Evolutionary conservation across 2,888 invertebrate species (phyloP).

Genomic region (Rhimphoctona megacephalus): DNA sequence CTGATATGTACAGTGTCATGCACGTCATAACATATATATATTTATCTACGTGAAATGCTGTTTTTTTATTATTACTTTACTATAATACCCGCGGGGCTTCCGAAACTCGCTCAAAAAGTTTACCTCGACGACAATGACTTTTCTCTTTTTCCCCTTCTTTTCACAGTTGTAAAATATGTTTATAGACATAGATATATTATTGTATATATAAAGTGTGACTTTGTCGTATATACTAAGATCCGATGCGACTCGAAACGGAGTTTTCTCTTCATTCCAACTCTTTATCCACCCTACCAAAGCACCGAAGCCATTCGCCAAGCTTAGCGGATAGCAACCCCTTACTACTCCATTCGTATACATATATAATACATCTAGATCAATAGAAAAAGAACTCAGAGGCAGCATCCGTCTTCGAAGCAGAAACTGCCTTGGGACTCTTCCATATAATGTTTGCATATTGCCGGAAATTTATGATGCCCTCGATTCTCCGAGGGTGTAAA

Average conservation of each 20-base stretch:
- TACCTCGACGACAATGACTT: conserved; percentile 42
- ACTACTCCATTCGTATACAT: conserved; percentile 10
- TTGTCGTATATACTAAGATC: conserved; percentile 23
- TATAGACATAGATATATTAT: conserved; percentile 27
- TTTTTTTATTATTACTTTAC: conserved; percentile 33
- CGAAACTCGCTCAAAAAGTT: conserved; percentile 53
- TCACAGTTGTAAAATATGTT: conserved; percentile 36
- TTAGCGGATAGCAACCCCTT: conserved; percentile 48
- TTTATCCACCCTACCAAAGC: conserved; percentile 20
- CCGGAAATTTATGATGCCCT: conserved; percentile 70
- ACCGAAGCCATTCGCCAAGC: conserved; percentile 66
- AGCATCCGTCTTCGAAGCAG: conserved; percentile 63
- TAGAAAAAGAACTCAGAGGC: conserved; percentile 36
- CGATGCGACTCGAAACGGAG: conserved; percentile 42
- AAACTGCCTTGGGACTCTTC: conserved; percentile 59
- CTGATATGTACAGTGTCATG: conserved; percentile 3
- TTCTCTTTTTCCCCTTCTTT: conserved; percentile 33
- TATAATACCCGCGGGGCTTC: conserved; percentile 29
- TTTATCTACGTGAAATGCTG: not conserved
- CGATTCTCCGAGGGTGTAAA: conserved; percentile 67
- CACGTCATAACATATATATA: conserved; percentile 10
- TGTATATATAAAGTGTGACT: not conserved
- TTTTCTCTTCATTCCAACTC: conserved; percentile 35
- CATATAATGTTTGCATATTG: conserved; percentile 71
- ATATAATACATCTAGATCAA: not conserved